Conservation (phyloP, 2,888 invertebrate genomes). For the Sminthurinus aureus region DNA sequence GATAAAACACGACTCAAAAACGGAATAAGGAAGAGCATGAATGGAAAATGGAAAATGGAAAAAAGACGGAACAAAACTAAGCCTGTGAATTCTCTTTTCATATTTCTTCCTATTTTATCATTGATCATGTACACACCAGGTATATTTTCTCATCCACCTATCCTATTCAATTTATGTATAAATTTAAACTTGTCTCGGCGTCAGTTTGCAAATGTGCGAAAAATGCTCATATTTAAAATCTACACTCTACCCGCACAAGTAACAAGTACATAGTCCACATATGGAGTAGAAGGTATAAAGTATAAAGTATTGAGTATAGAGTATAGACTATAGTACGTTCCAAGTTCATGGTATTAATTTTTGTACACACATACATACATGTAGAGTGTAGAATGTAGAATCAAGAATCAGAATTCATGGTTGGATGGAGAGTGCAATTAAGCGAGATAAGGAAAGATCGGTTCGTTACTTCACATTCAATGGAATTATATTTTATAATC, state of each 20-base stretch:
- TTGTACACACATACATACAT: background rate
- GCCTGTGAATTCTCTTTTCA: no score
- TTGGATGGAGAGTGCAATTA: conserved; percentile 8
- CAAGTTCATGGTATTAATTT: background rate
- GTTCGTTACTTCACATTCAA: conserved; percentile 11
- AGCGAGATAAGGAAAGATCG: background rate
- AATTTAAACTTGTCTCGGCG: no score
- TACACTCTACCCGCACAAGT: background rate
- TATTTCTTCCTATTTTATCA: no score
- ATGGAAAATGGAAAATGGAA: no score
- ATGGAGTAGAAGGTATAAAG: background rate
- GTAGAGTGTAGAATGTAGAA: background rate
- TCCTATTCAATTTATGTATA: no score
- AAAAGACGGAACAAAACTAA: no score
- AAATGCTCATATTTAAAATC: background rate
- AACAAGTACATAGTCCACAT: background rate
- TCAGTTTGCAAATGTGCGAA: no score
- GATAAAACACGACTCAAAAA: no score
- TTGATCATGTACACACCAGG: no score
- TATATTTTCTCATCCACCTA: no score
- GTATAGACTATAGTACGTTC: background rate
- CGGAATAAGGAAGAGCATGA: no score
- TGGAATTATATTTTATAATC: background rate
- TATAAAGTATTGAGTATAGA: background rate
- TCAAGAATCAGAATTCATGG: background rate